Conservation (phyloP, 2,888 invertebrate species). For the Gortyna flavago region DNA sequence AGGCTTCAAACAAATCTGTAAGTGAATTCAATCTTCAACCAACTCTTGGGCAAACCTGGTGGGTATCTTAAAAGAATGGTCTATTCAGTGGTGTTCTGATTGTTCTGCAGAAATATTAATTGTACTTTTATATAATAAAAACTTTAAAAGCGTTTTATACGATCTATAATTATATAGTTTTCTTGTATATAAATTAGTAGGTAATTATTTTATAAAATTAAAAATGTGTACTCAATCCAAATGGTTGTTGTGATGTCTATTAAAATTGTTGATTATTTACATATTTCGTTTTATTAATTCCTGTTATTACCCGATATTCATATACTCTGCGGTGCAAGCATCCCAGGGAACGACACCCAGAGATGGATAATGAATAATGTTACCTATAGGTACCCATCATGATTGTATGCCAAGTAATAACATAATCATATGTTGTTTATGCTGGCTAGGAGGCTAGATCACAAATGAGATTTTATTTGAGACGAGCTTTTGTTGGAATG, state of each 20-base stretch:
- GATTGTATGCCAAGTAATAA: neutral
- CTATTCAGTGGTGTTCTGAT: conserved; percentile 69
- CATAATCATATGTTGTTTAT: neutral
- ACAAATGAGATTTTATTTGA: neutral
- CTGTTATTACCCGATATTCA: neutral
- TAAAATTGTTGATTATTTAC: conserved; percentile 87
- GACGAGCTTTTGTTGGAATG: neutral
- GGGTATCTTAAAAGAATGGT: conserved; percentile 46
- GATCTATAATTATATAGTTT: conserved; percentile 63
- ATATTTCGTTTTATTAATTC: conserved; percentile 40
- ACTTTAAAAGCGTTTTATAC: conserved; percentile 73
- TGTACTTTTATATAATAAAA: conserved; percentile 73
- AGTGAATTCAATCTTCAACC: neutral
- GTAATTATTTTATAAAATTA: conserved; percentile 73
- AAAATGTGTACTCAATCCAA: conserved; percentile 85
- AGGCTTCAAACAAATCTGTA: neutral
- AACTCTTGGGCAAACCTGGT: conserved; percentile 4
- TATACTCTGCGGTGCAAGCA: too few relatives aligned
- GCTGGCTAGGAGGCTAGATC: neutral
- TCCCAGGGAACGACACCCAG: too few relatives aligned
- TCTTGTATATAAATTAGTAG: conserved; percentile 61
- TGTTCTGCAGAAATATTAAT: conserved; percentile 74
- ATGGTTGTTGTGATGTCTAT: conserved; percentile 90
- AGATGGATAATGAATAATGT: neutral
- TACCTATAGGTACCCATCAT: neutral